Percentiles rank a stretch among this genome's conserved stretches.
Conservation (phyloP, 2,113 vertebrate species). For the Triplophysa rosa region DNA sequence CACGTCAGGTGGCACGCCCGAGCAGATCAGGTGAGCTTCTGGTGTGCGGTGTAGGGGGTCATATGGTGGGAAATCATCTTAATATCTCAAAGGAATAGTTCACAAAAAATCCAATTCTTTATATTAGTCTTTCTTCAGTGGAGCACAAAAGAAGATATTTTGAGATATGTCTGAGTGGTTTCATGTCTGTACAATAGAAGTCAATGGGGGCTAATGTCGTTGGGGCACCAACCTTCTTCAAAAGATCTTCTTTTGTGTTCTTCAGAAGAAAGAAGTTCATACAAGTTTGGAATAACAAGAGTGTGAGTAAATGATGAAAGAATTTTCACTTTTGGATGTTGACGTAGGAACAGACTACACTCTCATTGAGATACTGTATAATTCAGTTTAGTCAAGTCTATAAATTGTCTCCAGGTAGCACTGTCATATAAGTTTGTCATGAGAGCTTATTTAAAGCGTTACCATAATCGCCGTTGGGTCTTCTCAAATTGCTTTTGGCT, state of each 20-base stretch:
- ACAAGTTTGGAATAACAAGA: too few species aligned
- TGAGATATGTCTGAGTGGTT: too few species aligned
- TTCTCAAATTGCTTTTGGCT: constrained; percentile 8
- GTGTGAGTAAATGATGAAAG: too few species aligned
- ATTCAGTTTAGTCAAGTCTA: neutral
- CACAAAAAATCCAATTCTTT: too few species aligned
- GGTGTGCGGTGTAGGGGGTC: neutral
- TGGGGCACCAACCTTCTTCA: too few species aligned
- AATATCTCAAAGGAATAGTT: neutral
- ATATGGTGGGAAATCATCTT: neutral
- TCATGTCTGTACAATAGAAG: too few species aligned
- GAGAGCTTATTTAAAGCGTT: neutral
- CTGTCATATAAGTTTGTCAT: neutral
- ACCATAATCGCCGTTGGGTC: neutral
- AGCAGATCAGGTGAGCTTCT: constrained; percentile 87
- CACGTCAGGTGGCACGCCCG: constrained; percentile 93
- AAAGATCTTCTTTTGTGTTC: too few species aligned
- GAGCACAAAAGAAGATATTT: too few species aligned
- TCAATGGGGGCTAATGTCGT: too few species aligned
- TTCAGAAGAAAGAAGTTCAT: too few species aligned
- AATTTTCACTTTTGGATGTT: too few species aligned
- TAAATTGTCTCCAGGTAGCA: neutral
- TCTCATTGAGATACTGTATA: neutral
- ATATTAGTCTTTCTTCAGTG: too few species aligned
- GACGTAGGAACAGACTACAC: neutral